Evolutionary conservation across 2,113 vertebrate species (phyloP), one percentile per base, ranked within the genome.

Genomic region (Alosa alosa): DNA sequence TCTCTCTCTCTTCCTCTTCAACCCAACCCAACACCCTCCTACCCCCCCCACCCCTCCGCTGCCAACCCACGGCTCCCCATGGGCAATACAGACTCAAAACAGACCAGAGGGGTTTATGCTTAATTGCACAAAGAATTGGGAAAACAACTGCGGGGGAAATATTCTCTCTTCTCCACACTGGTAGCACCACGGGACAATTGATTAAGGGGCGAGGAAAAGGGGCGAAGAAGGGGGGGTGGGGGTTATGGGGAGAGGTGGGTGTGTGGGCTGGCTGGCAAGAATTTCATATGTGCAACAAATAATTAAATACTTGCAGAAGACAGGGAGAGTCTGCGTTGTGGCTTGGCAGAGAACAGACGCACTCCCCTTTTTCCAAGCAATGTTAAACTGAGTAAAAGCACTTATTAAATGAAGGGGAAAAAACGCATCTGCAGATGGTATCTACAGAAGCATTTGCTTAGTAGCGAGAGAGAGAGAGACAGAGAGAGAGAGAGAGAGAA

Each of bases 41-140:
- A 44, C 41, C 4, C 41, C 41, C 41, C 41, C 55, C 85, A 52
- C 64, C 31, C 44, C 11, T 41, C 10, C 9, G 68, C 49, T 87
- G 91, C 89, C 90, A 92, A 84, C 81, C 89, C 36, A 5, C 91
- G 90, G 91, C 89, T 90, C 89, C 83, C 87, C 85, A 31, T 13
- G 83, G 88, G 85, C 85, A 88, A 90, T 83, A 81, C 83, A 88
- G 86, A 72, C 85, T 85, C 39, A 78, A 87, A 92, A 88, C 86
- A 90, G 87, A 90, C 89, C 86, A 83, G 82, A 57, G 89, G 89
- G 87, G 88, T 88, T 75, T 84, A 90, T 83, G 86, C 84, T 89
- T 92, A 82, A 92, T 91, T 92, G 90, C 89, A 90, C 88, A 88
- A 84, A 91, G 87, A 92, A 92, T 83, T 83, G 88, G 84, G 85